phyloP scores from a whole-genome alignment of 2,888 invertebrate genomes.

The Nemotelus nigrinus region DNA sequence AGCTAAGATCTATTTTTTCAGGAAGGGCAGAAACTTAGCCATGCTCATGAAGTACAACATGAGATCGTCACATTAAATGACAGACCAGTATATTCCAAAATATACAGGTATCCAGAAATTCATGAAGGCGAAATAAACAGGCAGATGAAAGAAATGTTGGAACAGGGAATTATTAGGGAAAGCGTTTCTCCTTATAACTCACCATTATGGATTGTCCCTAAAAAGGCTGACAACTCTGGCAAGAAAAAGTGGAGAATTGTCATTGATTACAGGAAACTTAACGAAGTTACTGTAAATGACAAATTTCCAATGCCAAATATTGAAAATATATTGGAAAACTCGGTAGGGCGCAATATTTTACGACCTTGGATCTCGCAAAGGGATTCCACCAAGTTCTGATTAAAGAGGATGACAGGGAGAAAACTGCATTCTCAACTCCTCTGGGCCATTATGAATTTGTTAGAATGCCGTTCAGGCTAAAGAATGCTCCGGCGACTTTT shows the following conservation, averaged over 20 bases:
- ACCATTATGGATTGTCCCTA: constrained; percentile 51
- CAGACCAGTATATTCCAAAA: constrained; percentile 45
- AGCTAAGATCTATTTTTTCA: constrained; percentile 57
- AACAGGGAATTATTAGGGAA: constrained; percentile 47
- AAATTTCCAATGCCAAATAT: constrained; percentile 51
- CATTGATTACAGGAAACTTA: constrained; percentile 50
- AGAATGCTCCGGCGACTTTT: constrained; percentile 52
- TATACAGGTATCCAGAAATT: constrained; percentile 49
- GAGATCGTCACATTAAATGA: constrained; percentile 22
- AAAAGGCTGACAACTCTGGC: constrained; percentile 50
- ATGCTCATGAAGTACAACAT: constrained; percentile 52
- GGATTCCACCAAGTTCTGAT: constrained; percentile 51
- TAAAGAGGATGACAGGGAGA: constrained; percentile 45
- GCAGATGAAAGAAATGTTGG: constrained; percentile 56
- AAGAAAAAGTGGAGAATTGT: constrained; percentile 51
- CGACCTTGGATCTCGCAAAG: constrained; percentile 48
- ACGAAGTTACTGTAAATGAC: constrained; percentile 50
- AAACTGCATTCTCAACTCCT: constrained; percentile 49
- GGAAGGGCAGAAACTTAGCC: constrained; percentile 55
- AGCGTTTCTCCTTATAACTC: constrained; percentile 50
- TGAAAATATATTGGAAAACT: constrained; percentile 50
- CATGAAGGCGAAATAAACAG: constrained; percentile 47
- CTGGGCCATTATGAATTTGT: constrained; percentile 12
- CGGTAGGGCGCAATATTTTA: constrained; percentile 49
- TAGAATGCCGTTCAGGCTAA: constrained; percentile 13